Base-by-base conservation (phyloP, 2,888 invertebrate genomes). In the Volucella bombylans region DNA sequence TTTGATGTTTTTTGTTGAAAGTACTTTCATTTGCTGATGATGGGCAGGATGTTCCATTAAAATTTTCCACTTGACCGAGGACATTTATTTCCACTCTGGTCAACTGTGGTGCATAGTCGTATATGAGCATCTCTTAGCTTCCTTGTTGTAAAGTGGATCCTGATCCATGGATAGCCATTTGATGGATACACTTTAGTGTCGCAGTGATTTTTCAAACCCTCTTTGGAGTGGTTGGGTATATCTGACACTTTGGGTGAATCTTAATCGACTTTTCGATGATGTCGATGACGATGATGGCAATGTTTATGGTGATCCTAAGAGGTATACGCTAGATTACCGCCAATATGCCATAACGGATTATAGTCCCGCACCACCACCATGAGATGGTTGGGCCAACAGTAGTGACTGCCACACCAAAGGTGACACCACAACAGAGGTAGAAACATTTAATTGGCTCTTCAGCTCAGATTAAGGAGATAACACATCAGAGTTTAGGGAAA, bases 361-460 rank as follows among this genome's bases (percentile, higher is more conserved):
- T 38, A 38, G 47, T 69, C 43, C 18, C 0, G 9, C 47, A 57
- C 68, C 15, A 47, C n/a, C 50, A 54, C 18, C 23, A 23, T 23
- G 23, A 4, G 3, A 23, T 23, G 1, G 23, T 23, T 23, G 23
- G 4, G 23, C 3, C 3, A 23, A 23, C 52, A 45, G n/a, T 54
- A 47, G 12, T 39, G 43, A 43, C 15, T 61, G 57, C 15, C 23
- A 12, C 65, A 62, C 68, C 55, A 77, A 73, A 73, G 79, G 68
- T 72, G 77, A 61, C 77, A 82, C 57, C 65, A 64, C 41, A 72
- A 64, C 68, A 57, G 55, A 69, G 68, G 68, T 73, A 73, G 73
- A 73, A 67, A 73, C 79, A 83, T 79, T 83, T 83, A 83, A 83
- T 83, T 83, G 82, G 82, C 79, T 83, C 78, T 78, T 82, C 78